Conservation (phyloP, 2,888 invertebrate species). For the Ophonus ardosiacus region DNA sequence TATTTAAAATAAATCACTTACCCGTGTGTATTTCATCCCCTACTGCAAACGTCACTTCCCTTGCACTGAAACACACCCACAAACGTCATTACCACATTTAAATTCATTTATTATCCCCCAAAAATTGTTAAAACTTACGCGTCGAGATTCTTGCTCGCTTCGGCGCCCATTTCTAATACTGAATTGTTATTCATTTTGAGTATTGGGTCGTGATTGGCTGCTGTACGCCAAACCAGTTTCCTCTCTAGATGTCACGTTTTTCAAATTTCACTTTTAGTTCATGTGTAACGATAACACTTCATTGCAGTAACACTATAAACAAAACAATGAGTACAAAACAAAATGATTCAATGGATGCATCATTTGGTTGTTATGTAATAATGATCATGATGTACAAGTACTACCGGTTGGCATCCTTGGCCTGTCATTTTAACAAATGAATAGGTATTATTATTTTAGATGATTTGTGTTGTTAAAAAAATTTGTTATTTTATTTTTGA, state of each 20-base stretch:
- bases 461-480: not conserved
- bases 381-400: not conserved
- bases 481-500: not conserved
- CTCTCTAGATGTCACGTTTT: constrained; percentile 6
- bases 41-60: constrained; percentile 48
- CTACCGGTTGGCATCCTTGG: constrained; percentile 5
- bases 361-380: constrained; percentile 25
- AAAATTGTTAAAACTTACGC: constrained; percentile 33
- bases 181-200: not conserved
- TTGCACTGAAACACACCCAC: constrained; percentile 36
- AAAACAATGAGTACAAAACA: not conserved
- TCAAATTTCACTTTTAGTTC: constrained; percentile 15
- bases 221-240: constrained; percentile 35
- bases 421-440: constrained; percentile 52
- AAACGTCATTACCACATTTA: not conserved
- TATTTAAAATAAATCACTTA: constrained; percentile 37
- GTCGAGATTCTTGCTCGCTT: constrained; percentile 33
- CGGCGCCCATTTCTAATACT: constrained; percentile 33
- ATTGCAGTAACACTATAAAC: not conserved
- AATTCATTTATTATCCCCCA: not conserved
- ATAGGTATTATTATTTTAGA: not conserved
- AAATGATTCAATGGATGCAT: not conserved
- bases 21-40: constrained; percentile 55
- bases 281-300: not conserved
- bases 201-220: constrained; percentile 19